A percentile compares a stretch with the other conserved stretches of the same genome.
Conservation (phyloP, 2,797 vertebrate genomes). For the Typhlichthys eigenmanni region DNA sequence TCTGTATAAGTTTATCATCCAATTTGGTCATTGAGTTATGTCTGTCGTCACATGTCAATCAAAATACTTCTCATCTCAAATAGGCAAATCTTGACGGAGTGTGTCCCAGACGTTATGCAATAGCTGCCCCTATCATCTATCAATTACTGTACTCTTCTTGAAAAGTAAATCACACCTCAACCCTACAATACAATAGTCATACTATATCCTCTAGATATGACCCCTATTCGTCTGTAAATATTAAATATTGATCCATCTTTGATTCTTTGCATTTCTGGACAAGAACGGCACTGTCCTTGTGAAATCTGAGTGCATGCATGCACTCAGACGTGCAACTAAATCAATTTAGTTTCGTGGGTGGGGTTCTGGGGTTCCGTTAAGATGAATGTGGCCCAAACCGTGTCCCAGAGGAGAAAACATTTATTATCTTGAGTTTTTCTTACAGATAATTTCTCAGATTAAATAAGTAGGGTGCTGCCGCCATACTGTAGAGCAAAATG, state of each 20-base stretch:
- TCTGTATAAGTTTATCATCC: too few relatives aligned
- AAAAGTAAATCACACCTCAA: neutral
- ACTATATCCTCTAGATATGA: neutral
- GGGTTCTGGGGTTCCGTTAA: slow-evolving; percentile 42
- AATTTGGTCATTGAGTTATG: too few relatives aligned
- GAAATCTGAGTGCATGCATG: slow-evolving; percentile 49
- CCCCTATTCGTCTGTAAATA: slow-evolving; percentile 6
- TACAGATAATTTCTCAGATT: slow-evolving; percentile 74
- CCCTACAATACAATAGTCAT: neutral
- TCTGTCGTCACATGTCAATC: too few relatives aligned
- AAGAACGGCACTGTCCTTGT: slow-evolving; percentile 18
- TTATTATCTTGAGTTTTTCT: slow-evolving; percentile 70
- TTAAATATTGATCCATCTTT: slow-evolving; percentile 10
- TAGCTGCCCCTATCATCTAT: neutral
- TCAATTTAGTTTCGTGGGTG: slow-evolving; percentile 14
- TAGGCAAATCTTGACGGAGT: too few relatives aligned
- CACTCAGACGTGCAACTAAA: slow-evolving; percentile 34
- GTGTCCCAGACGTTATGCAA: too few relatives aligned
- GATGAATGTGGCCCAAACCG: slow-evolving; percentile 60
- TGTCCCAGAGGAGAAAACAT: slow-evolving; percentile 70
- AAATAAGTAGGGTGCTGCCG: slow-evolving; percentile 70
- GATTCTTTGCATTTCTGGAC: neutral
- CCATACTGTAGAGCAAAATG: slow-evolving; percentile 62
- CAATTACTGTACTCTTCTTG: neutral
- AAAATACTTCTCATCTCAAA: too few relatives aligned